phyloP scores from a whole-genome alignment of 2,888 invertebrate species.

The Allolobophora icterica region DNA sequence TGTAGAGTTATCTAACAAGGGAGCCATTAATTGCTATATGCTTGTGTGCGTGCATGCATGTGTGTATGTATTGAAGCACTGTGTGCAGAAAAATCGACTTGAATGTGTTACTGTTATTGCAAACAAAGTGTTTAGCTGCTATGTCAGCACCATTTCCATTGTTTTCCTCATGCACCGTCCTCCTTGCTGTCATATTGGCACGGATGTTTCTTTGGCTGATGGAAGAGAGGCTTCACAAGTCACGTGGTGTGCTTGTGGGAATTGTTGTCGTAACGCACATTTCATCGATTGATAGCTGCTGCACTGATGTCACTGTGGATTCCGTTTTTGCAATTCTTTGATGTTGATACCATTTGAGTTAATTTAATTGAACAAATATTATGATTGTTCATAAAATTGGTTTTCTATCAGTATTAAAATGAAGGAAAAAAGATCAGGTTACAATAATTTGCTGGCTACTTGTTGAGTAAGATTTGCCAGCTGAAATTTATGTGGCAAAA shows the following conservation, averaged over 20 bases:
- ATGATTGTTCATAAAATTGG: not conserved
- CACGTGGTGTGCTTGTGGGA: not conserved
- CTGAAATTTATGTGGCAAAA: not conserved
- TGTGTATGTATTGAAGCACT: conserved; percentile 28
- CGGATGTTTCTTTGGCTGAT: conserved; percentile 14
- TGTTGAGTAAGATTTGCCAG: not conserved
- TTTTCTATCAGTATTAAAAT: no score
- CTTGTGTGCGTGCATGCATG: conserved; percentile 26
- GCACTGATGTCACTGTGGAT: not conserved
- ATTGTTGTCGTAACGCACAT: not conserved
- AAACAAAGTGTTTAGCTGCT: not conserved
- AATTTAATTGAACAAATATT: not conserved
- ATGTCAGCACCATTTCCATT: not conserved
- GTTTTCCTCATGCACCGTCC: not conserved
- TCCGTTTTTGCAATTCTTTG: not conserved
- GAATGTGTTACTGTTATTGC: not conserved
- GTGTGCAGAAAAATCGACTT: not conserved
- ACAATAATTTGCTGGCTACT: not conserved
- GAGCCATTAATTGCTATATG: conserved; percentile 27
- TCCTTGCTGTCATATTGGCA: not conserved
- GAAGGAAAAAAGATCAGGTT: not conserved
- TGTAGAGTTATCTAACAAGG: not conserved
- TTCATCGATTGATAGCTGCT: not conserved
- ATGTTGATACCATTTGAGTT: conserved; percentile 7
- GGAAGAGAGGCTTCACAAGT: not conserved